These are phyloP conservation scores for Erpobdella octoculata DNA, from an alignment of 2,888 invertebrate species.

Conservation along the genomic window DNA sequence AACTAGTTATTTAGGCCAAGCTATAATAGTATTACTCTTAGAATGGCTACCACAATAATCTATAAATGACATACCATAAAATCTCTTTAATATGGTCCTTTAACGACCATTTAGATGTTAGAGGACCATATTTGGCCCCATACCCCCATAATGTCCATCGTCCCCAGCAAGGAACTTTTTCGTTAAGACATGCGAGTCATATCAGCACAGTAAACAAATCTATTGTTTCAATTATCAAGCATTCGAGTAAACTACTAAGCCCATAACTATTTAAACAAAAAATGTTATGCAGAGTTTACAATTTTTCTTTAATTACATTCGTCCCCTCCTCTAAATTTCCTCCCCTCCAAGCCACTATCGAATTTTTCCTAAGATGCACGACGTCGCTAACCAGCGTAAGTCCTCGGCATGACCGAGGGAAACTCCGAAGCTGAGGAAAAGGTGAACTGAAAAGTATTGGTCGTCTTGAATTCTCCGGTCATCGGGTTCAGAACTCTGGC, in stretches of 20 bases:
- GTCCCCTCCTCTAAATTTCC: background rate
- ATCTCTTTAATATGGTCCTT: too few species aligned
- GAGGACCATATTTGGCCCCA: too few species aligned
- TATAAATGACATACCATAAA: too few species aligned
- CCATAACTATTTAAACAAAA: background rate
- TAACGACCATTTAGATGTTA: too few species aligned
- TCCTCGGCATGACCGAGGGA: constrained; percentile 60
- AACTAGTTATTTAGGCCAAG: too few species aligned
- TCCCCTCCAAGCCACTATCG: background rate
- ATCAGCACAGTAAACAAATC: background rate
- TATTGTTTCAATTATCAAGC: too few species aligned
- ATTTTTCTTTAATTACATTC: background rate
- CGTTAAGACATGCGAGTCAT: background rate
- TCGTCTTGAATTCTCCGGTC: constrained; percentile 58
- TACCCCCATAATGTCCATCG: too few species aligned
- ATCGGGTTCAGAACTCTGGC: constrained; percentile 62
- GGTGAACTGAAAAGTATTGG: constrained; percentile 70
- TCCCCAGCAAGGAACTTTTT: too few species aligned
- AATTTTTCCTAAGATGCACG: background rate
- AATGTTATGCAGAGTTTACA: background rate
- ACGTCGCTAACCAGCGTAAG: constrained; percentile 61
- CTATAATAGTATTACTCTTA: too few species aligned
- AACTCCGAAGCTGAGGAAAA: constrained; percentile 55
- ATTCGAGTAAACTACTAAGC: too few species aligned
- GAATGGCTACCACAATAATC: too few species aligned